Percentiles rank a stretch among this genome's conserved stretches.
These are phyloP conservation scores for Chloromyia formosa DNA, from an alignment of 2,888 invertebrate species.

Conservation along the genomic window DNA sequence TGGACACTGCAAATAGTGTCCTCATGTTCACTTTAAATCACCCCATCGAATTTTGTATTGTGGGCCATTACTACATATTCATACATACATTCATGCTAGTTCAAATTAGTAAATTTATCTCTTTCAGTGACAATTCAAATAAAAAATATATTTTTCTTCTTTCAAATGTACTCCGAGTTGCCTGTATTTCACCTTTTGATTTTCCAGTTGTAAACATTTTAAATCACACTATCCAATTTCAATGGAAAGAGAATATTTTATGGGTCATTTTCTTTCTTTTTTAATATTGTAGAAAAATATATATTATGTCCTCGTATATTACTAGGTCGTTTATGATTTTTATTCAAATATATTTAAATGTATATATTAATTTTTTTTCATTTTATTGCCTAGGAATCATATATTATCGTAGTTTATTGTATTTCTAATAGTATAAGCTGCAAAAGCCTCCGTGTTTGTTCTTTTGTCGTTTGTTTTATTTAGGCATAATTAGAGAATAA, in stretches of 20 bases:
- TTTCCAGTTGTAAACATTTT: not conserved
- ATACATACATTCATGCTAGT: not conserved
- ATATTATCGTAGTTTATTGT: not conserved
- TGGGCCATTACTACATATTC: slow-evolving; percentile 12
- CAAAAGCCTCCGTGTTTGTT: not conserved
- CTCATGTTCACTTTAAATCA: not conserved
- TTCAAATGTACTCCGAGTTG: not conserved
- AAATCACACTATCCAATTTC: not conserved
- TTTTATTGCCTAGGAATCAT: slow-evolving; percentile 4
- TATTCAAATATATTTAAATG: slow-evolving; percentile 1
- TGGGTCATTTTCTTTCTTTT: not conserved
- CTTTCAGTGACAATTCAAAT: too few species aligned
- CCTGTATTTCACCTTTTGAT: not conserved
- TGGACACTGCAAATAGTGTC: too few species aligned
- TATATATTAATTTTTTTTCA: not conserved
- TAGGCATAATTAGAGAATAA: not conserved
- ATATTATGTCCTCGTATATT: not conserved
- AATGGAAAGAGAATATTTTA: not conserved
- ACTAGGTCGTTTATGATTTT: not conserved
- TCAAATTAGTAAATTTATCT: not conserved
- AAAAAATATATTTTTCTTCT: not conserved
- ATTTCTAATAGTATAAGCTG: not conserved
- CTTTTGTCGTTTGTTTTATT: not conserved
- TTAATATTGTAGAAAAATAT: slow-evolving; percentile 24
- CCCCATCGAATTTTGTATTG: not conserved